Conservation (phyloP, 2,113 vertebrate species). For the Coturnix japonica region DNA sequence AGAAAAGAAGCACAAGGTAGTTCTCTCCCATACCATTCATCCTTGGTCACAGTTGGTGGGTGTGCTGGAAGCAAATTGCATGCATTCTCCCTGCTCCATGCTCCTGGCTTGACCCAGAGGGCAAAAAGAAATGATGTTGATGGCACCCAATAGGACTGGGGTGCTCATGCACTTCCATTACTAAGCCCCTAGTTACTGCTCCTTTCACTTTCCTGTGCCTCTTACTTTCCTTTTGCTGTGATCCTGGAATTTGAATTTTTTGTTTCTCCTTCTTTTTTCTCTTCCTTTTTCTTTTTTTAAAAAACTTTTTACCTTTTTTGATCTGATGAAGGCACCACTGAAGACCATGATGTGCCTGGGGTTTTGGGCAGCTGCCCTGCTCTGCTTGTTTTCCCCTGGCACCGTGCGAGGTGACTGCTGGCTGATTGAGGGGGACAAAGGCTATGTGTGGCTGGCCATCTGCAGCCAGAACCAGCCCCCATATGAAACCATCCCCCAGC, state of each 20-base stretch:
- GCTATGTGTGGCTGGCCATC: conserved; percentile 98
- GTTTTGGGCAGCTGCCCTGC: conserved; percentile 73
- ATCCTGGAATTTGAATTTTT: not conserved
- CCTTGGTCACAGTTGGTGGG: not conserved
- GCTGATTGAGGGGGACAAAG: conserved; percentile 98
- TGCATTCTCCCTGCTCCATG: not conserved
- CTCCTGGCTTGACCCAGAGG: conserved; percentile 22
- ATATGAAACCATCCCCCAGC: conserved; percentile 96
- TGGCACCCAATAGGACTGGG: conserved; percentile 64
- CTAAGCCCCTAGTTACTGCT: conserved; percentile 9
- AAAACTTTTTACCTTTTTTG: not conserved
- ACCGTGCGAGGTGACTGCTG: conserved; percentile 90
- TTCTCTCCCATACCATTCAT: not conserved
- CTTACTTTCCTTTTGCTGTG: not conserved
- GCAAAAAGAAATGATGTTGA: conserved; percentile 64
- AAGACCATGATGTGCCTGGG: conserved; percentile 80
- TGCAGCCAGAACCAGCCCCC: conserved; percentile 99
- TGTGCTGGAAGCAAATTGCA: conserved; percentile 14
- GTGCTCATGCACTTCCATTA: conserved; percentile 20
- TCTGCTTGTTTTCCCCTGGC: conserved; percentile 80
- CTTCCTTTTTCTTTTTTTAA: not conserved
- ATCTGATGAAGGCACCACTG: conserved; percentile 32
- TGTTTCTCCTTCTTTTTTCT: not conserved
- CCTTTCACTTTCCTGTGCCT: not conserved
- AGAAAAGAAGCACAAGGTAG: conserved; percentile 68